Base-by-base conservation (phyloP, 2,113 vertebrate genomes). In the Sylvilagus bachmani region DNA sequence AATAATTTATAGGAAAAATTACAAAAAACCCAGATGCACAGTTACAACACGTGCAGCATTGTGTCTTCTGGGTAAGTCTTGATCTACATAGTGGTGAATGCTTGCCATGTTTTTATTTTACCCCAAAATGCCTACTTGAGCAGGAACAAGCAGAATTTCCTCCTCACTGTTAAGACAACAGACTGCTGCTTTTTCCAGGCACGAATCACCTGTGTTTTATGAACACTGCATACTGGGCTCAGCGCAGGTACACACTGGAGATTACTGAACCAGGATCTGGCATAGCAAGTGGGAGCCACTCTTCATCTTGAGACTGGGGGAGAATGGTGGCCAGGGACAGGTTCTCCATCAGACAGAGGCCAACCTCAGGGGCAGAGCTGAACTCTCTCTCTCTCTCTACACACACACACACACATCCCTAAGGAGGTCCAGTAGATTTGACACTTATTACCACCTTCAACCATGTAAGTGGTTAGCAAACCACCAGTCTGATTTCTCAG, bases 1-100 rank as follows among this genome's bases (percentile, higher is more conserved):
- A 90, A 87, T 12, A 92, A 58, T 58, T 71, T 49, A 22, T 78
- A 79, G 36, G 86, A 38, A 92, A 93, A 88, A 51, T 58, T 58
- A 17, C 19, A 5, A 29, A 38, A 96, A 87, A 88, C 44, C 44
- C 31, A 67, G 55, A 69, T 64, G 77, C 73, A 38, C n/a, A 25
- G 13, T 10, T 31, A 31, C 71, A 44, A 66, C 38, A 66, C 70
- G 83, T 16, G 67, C 29, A 38, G 4, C 2, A n/a, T 58, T 44
- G 83, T 21, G 16, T 10, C 14, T 36, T 67, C 44, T 36, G 22
- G 8, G 22, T 66, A 69, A 53, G 16, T n/a, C 31, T 22, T 1
- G 53, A 44, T 58, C 36, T 73, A 44, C 19, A 0, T 1, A n/a
- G 78, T 55, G 27, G 27, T 53, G 36, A 82, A 51, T 51, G 38